Evolutionary conservation across 2,113 vertebrate species (phyloP).

Genomic region (Junco hyemalis): DNA sequence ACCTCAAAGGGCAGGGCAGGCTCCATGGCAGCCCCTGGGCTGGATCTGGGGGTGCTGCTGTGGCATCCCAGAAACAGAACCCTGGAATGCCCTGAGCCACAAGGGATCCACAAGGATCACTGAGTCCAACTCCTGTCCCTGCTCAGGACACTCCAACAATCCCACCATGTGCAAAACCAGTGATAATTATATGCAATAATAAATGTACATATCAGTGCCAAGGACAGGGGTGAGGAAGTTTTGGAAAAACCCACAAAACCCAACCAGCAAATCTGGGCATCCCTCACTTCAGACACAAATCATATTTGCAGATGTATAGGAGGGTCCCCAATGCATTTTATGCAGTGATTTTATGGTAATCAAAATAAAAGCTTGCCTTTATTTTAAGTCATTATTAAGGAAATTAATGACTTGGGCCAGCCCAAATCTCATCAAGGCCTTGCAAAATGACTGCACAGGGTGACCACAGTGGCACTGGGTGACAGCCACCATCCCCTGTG

Average conservation of each 20-base stretch:
- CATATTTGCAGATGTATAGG: background rate
- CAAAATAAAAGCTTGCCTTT: background rate
- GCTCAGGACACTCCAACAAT: background rate
- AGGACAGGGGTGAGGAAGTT: background rate
- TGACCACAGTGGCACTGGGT: background rate
- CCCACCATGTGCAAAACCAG: background rate
- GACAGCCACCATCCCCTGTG: background rate
- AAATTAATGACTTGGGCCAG: background rate
- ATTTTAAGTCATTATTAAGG: background rate
- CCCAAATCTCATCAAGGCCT: background rate
- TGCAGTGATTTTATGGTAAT: background rate
- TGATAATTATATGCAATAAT: background rate
- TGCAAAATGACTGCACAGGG: rapidly evolving
- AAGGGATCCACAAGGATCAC: background rate
- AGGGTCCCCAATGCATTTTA: background rate
- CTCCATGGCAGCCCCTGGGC: rapidly evolving
- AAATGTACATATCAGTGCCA: background rate
- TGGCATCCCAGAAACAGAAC: background rate
- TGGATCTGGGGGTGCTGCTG: background rate
- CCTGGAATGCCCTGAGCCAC: background rate
- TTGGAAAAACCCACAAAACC: background rate
- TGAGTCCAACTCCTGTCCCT: background rate
- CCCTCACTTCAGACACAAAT: background rate
- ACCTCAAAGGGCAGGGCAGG: background rate
- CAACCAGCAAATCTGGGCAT: background rate